A percentile compares a stretch with the other conserved stretches of the same genome.
These are phyloP conservation scores for Hemitrygon akajei DNA, from an alignment of 2,797 vertebrate species.

Conservation along the genomic window DNA sequence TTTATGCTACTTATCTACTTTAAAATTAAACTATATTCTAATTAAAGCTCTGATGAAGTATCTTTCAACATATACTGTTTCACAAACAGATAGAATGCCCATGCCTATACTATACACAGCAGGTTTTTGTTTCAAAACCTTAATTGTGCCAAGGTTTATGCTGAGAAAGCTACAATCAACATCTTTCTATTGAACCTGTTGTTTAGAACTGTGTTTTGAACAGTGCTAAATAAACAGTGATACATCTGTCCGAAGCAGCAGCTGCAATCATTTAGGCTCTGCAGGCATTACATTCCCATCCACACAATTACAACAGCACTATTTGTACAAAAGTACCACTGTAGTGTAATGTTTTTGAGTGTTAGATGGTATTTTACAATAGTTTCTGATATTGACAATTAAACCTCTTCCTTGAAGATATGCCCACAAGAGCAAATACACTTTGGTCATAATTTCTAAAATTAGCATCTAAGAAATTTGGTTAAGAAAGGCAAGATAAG, in stretches of 20 bases:
- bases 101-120: neutral
- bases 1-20: no score
- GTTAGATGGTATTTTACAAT: no score
- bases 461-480: neutral
- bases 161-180: neutral
- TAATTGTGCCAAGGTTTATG: neutral
- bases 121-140: neutral
- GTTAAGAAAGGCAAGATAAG: neutral
- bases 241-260: neutral
- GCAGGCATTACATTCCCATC: neutral
- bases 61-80: neutral
- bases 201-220: slow-evolving; percentile 10
- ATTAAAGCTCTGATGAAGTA: neutral
- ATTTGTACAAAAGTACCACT: no score
- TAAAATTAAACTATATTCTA: neutral
- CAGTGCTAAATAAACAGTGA: neutral
- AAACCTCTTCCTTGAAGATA: neutral
- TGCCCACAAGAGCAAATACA: neutral
- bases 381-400: neutral
- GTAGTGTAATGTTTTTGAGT: neutral
- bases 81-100: neutral
- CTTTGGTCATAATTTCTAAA: neutral
- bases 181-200: neutral
- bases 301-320: neutral
- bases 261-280: neutral